Evolutionary conservation across 2,113 vertebrate genomes (phyloP).

Genomic region (Arothron firmamentum): DNA sequence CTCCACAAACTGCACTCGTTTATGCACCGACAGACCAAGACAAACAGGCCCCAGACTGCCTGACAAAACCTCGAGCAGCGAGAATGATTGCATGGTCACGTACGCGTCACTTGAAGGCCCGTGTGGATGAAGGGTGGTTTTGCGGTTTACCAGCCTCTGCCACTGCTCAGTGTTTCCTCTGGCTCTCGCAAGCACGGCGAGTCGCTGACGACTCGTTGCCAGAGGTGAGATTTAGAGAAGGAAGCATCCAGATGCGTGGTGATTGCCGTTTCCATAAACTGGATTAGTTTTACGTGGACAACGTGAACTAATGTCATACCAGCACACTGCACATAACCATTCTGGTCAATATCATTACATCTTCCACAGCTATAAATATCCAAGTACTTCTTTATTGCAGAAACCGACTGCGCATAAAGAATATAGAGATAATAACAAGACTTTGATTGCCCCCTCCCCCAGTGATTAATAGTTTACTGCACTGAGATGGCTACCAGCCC

Average conservation of each 20-base stretch:
- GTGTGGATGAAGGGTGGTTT: conserved; percentile 28
- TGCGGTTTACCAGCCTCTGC: conserved; percentile 37
- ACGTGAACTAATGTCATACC: too few species aligned
- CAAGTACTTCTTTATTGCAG: neutral
- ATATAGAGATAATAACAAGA: conserved; percentile 30
- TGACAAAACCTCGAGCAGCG: conserved; percentile 16
- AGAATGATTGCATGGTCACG: conserved; percentile 18
- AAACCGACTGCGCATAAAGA: conserved; percentile 1
- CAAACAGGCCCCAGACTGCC: conserved; percentile 2
- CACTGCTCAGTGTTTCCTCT: conserved; percentile 14
- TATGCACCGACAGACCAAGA: neutral
- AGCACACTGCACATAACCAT: too few species aligned
- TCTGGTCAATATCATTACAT: too few species aligned
- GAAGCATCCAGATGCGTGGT: neutral
- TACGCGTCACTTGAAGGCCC: conserved; percentile 22
- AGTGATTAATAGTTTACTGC: conserved; percentile 46
- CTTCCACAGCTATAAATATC: too few species aligned
- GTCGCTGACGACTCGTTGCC: conserved; percentile 3
- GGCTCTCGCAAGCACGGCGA: conserved; percentile 7
- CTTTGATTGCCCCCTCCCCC: conserved; percentile 33
- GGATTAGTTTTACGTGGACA: too few species aligned
- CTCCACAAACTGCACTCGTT: too few species aligned
- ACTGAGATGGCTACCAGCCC: conserved; percentile 63
- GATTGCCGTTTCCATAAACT: too few species aligned
- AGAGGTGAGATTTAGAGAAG: neutral